Percentiles rank a stretch among this genome's conserved stretches.
phyloP scores from a whole-genome alignment of 2,797 vertebrate species.

The Garrulus glandarius region DNA sequence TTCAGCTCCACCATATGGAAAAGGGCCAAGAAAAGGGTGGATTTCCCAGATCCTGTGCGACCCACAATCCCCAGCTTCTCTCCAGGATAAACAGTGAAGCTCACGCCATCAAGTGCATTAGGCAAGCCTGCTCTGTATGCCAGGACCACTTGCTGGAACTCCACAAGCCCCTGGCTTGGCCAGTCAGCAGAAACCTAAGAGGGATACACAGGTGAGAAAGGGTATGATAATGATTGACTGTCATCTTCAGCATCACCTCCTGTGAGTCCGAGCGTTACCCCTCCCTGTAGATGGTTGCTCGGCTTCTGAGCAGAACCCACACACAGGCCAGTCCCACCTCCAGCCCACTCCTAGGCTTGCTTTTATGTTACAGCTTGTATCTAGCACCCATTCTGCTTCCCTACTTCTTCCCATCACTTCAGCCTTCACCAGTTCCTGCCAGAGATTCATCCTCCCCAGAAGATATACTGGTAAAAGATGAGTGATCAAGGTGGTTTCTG shows the following conservation, averaged over 20 bases:
- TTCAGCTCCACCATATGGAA: conserved; percentile 93
- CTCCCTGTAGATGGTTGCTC: not conserved
- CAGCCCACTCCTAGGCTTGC: not conserved
- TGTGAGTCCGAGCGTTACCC: not conserved
- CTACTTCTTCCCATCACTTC: not conserved
- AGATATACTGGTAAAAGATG: not conserved
- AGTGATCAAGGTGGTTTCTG: not conserved
- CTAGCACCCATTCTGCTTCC: not conserved
- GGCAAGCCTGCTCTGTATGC: conserved; percentile 85
- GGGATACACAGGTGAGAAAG: not conserved
- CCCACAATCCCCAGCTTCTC: conserved; percentile 95
- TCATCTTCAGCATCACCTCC: not conserved
- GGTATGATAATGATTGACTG: not conserved
- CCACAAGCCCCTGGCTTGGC: conserved; percentile 84
- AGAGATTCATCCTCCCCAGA: not conserved
- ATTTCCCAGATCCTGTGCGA: conserved; percentile 95
- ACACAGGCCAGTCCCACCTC: not conserved
- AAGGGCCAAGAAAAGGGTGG: conserved; percentile 88
- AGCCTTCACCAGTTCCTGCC: not conserved
- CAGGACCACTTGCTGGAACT: conserved; percentile 83
- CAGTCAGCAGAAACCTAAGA: conserved; percentile 80
- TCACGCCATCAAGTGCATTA: conserved; percentile 88
- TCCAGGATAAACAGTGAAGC: conserved; percentile 81
- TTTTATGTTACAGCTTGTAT: not conserved
- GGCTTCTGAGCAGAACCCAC: not conserved